A percentile compares a stretch with the other conserved stretches of the same genome.
Evolutionary conservation across 2,113 vertebrate species (phyloP).

Genomic region (Gopherus flavomarginatus): DNA sequence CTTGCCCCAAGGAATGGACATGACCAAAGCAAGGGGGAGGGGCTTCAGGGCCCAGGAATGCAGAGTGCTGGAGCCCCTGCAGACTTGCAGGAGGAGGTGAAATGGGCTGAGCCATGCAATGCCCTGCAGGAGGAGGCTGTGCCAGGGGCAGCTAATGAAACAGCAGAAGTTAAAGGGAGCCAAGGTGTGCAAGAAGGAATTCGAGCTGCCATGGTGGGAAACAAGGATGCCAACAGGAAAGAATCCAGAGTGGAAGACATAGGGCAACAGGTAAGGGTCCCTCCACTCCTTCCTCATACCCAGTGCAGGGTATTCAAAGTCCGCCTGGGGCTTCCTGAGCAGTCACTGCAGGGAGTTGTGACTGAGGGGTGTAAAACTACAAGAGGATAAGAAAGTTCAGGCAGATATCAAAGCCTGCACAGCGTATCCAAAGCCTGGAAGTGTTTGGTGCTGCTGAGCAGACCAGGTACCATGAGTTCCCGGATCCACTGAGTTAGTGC

Average conservation of each 20-base stretch:
- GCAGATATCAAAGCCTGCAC: no score
- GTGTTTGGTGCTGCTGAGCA: neutral
- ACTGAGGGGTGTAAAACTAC: no score
- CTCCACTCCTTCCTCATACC: neutral
- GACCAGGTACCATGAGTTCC: neutral
- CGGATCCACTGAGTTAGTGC: no score
- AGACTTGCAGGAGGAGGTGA: constrained; percentile 15
- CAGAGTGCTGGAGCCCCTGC: constrained; percentile 50
- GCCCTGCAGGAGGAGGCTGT: constrained; percentile 41
- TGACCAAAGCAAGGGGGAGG: constrained; percentile 35
- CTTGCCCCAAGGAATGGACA: neutral
- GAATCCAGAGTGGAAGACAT: neutral
- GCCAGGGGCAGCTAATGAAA: constrained; percentile 58
- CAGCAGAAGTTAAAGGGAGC: constrained; percentile 46
- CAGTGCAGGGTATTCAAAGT: neutral
- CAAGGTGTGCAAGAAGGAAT: constrained; percentile 45
- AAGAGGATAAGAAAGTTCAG: neutral
- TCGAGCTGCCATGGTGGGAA: neutral
- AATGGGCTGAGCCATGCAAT: neutral
- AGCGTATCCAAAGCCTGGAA: neutral
- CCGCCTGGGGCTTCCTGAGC: neutral
- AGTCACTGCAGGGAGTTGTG: neutral
- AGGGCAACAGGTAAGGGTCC: constrained; percentile 45
- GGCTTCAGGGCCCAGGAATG: constrained; percentile 13
- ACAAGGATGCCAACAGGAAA: neutral